These are phyloP conservation scores for Diaphora mendica DNA, from an alignment of 2,888 invertebrate genomes.

Conservation along the genomic window DNA sequence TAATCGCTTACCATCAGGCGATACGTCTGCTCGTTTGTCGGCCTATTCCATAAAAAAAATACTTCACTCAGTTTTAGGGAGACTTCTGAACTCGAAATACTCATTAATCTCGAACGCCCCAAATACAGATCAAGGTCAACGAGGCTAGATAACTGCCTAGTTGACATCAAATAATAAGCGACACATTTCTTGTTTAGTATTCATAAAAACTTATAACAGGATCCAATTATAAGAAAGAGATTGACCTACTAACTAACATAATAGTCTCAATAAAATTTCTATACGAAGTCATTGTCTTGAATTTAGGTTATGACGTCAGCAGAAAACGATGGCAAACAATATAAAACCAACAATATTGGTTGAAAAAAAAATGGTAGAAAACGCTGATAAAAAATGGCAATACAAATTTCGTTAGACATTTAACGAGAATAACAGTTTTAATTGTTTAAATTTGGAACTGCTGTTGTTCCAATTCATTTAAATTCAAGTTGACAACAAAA, in stretches of 20 bases:
- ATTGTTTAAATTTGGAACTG: background rate
- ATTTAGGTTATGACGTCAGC: slow-evolving; percentile 11
- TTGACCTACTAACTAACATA: slow-evolving; percentile 12
- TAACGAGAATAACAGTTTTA: background rate
- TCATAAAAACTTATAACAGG: slow-evolving; percentile 3
- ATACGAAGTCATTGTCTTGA: background rate
- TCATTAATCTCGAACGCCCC: background rate
- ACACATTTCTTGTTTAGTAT: slow-evolving; percentile 9
- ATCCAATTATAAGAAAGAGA: slow-evolving; percentile 6
- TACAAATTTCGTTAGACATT: background rate
- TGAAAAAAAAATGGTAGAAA: slow-evolving; percentile 6
- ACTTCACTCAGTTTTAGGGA: background rate
- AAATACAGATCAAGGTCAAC: background rate
- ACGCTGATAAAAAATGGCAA: background rate
- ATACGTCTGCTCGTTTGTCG: too few species aligned
- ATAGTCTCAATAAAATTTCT: slow-evolving; percentile 10
- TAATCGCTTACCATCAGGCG: too few species aligned
- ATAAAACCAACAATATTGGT: background rate
- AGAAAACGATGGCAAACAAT: background rate
- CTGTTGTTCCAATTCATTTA: background rate
- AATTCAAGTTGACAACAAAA: background rate
- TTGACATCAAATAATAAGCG: slow-evolving; percentile 8
- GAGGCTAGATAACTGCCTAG: background rate
- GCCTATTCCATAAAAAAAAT: too few species aligned
- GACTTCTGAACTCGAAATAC: background rate